These are phyloP conservation scores for Drosophila lowei DNA, from an alignment of 1,140 invertebrate genomes.

Conservation along the genomic window DNA sequence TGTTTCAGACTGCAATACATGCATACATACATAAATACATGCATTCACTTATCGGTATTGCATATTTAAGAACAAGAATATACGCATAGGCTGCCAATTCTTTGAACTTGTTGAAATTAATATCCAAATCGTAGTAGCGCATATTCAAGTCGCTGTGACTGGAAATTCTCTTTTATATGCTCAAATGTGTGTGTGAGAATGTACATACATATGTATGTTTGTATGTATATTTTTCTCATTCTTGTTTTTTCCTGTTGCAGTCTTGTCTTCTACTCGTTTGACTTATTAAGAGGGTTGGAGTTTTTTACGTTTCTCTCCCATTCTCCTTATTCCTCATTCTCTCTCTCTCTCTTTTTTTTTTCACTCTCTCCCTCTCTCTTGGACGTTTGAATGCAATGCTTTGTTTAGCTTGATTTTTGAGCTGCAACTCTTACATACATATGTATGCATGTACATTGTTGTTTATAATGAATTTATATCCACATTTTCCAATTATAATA, in stretches of 20 bases:
- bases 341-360: constrained; percentile 34
- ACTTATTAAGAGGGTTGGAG: constrained; percentile 76
- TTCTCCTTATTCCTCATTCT: constrained; percentile 49
- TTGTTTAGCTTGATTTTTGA: constrained; percentile 71
- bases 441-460: constrained; percentile 8
- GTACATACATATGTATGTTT: constrained; percentile 31
- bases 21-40: no score
- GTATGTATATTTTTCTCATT: constrained; percentile 52
- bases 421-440: constrained; percentile 68
- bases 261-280: constrained; percentile 72
- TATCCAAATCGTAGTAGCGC: constrained; percentile 1
- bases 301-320: constrained; percentile 64
- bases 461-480: constrained; percentile 69
- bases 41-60: no score
- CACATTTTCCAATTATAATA: constrained; percentile 66
- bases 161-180: constrained; percentile 35
- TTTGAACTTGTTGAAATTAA: neutral
- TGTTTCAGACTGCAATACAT: no score
- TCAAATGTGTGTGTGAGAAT: constrained; percentile 39
- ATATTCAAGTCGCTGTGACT: constrained; percentile 19
- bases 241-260: constrained; percentile 62
- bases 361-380: constrained; percentile 41
- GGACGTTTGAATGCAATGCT: constrained; percentile 67
- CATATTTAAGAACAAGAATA: no score
- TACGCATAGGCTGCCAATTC: neutral